Conservation (phyloP, 2,888 invertebrate species). For the Carpatolechia fugitivella region DNA sequence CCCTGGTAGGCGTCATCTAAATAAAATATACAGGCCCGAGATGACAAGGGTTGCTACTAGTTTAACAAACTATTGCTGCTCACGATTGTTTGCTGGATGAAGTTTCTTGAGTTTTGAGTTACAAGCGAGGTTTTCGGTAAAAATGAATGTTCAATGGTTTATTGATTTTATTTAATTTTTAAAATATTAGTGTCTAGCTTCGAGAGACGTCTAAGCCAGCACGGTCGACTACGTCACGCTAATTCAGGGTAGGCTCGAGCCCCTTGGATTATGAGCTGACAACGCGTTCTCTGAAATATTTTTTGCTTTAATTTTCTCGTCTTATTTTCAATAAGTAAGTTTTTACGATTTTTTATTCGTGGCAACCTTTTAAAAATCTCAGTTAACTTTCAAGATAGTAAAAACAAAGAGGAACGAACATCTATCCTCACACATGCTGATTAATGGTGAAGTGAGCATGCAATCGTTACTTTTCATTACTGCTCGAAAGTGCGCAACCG, state of each 20-base stretch:
- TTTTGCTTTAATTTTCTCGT: too few relatives aligned
- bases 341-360: too few relatives aligned
- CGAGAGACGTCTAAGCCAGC: too few relatives aligned
- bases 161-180: neutral
- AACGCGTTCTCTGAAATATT: too few relatives aligned
- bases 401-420: slow-evolving; percentile 35
- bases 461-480: slow-evolving; percentile 80
- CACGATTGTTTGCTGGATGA: slow-evolving; percentile 11
- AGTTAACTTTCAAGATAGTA: neutral
- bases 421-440: slow-evolving; percentile 52
- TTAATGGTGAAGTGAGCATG: slow-evolving; percentile 73
- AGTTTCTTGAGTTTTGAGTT: slow-evolving; percentile 1
- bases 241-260: too few relatives aligned
- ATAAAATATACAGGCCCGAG: slow-evolving; percentile 63
- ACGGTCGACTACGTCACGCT: too few relatives aligned
- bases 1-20: slow-evolving; percentile 70
- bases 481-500: slow-evolving; percentile 72
- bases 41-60: slow-evolving; percentile 48
- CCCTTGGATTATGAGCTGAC: too few relatives aligned
- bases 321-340: too few relatives aligned
- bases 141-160: neutral
- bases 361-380: neutral
- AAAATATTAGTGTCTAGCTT: neutral
- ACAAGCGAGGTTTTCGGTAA: neutral
- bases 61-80: slow-evolving; percentile 33